These are phyloP conservation scores for Brevipalpus yothersi DNA, from an alignment of 1,140 invertebrate species.

Conservation along the genomic window DNA sequence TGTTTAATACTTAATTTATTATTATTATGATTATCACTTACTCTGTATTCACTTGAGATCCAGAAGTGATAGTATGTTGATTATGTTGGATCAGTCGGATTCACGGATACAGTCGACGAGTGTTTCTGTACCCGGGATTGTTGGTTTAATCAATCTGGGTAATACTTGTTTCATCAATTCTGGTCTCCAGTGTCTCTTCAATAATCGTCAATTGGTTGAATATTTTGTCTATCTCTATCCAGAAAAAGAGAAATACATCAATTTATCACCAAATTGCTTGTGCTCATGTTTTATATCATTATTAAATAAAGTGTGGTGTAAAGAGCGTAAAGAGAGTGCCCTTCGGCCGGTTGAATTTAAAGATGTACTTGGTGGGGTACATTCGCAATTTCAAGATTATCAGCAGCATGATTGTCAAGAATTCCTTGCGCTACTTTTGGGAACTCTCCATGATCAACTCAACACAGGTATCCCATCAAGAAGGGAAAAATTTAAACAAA, in stretches of 20 bases:
- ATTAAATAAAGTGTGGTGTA: neutral
- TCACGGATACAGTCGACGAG: no score
- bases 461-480: constrained; percentile 15
- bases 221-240: neutral
- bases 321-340: neutral
- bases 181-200: neutral
- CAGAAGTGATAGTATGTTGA: no score
- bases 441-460: constrained; percentile 39
- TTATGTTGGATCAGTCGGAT: no score
- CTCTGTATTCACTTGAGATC: no score
- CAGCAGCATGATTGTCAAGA: constrained; percentile 45
- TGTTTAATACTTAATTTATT: no score
- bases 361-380: neutral
- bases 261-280: neutral
- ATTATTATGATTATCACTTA: no score
- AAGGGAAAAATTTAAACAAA: neutral
- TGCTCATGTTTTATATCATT: neutral
- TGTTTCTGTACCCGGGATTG: neutral
- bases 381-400: neutral
- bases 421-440: constrained; percentile 37
- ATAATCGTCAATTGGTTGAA: neutral
- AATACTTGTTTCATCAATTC: neutral
- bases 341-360: neutral
- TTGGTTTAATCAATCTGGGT: neutral
- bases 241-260: neutral